phyloP scores from a whole-genome alignment of 1,140 invertebrate genomes.

The Drosophila simulans region DNA sequence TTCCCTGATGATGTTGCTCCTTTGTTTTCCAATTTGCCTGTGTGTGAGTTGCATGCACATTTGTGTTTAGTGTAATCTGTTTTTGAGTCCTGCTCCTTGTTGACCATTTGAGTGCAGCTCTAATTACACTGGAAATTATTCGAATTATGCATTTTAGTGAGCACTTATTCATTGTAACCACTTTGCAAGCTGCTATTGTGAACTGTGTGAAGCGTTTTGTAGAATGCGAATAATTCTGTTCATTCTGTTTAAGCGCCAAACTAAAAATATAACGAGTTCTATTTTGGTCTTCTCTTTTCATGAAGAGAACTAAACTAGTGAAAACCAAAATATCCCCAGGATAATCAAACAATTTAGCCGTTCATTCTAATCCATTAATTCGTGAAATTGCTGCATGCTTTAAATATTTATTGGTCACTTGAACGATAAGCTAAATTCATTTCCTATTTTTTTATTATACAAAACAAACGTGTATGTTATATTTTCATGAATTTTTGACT shows the following conservation, averaged over 20 bases:
- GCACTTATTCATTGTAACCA: neutral
- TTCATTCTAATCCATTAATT: constrained; percentile 40
- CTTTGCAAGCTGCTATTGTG: neutral
- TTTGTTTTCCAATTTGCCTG: constrained; percentile 32
- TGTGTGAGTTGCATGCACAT: constrained; percentile 31
- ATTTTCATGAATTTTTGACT: constrained; percentile 27
- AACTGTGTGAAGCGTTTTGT: neutral
- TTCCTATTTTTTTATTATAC: constrained; percentile 8
- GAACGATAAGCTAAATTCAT: constrained; percentile 4
- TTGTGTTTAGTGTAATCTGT: constrained; percentile 73
- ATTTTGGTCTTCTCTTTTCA: constrained; percentile 18
- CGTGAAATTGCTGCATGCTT: constrained; percentile 2
- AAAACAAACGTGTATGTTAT: constrained; percentile 11
- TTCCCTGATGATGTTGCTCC: constrained; percentile 15
- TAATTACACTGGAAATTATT: constrained; percentile 75
- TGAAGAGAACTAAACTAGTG: neutral
- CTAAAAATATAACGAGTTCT: neutral
- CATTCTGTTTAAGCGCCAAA: too few relatives aligned
- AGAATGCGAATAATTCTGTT: too few relatives aligned
- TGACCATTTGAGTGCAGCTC: constrained; percentile 78
- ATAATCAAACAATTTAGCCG: constrained; percentile 15
- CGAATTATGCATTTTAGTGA: constrained; percentile 57
- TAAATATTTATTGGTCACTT: constrained; percentile 29
- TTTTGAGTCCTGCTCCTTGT: constrained; percentile 65
- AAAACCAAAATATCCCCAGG: neutral